These are phyloP conservation scores for Lamellibrachia luymesi DNA, from an alignment of 1,140 invertebrate genomes.

Conservation along the genomic window DNA sequence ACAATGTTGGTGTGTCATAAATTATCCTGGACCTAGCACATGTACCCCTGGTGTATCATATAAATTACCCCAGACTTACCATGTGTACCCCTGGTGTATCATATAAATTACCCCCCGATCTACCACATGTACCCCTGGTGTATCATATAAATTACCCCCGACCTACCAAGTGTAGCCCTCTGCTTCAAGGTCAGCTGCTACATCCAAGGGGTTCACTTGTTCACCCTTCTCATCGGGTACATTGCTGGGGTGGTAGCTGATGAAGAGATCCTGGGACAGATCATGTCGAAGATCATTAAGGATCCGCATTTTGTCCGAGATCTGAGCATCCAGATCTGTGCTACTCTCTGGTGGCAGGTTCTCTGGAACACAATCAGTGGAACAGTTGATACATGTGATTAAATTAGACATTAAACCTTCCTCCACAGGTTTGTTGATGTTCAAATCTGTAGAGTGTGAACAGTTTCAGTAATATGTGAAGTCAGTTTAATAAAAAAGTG, in stretches of 20 bases:
- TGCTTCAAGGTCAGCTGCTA: background rate
- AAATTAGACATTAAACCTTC: too few species aligned
- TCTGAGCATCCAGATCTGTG: background rate
- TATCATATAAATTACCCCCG: background rate
- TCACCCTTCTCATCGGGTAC: background rate
- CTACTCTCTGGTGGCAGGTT: constrained; percentile 4
- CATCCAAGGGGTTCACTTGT: background rate
- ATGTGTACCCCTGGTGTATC: background rate
- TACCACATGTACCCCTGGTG: background rate
- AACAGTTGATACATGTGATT: too few species aligned
- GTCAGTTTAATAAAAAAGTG: too few species aligned
- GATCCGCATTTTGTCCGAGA: background rate
- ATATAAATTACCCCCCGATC: background rate
- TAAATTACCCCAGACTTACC: too few species aligned
- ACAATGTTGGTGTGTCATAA: too few species aligned
- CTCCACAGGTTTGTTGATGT: too few species aligned
- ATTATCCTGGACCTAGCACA: too few species aligned
- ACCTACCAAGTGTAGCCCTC: background rate
- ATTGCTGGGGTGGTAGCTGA: constrained; percentile 6
- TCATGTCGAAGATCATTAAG: constrained; percentile 2
- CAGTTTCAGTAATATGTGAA: too few species aligned
- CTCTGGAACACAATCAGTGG: background rate
- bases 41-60: too few species aligned
- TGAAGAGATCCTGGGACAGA: background rate
- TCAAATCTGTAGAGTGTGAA: too few species aligned